These are phyloP conservation scores for Hystrix brachyura DNA, from an alignment of 2,113 vertebrate genomes.

Conservation along the genomic window DNA sequence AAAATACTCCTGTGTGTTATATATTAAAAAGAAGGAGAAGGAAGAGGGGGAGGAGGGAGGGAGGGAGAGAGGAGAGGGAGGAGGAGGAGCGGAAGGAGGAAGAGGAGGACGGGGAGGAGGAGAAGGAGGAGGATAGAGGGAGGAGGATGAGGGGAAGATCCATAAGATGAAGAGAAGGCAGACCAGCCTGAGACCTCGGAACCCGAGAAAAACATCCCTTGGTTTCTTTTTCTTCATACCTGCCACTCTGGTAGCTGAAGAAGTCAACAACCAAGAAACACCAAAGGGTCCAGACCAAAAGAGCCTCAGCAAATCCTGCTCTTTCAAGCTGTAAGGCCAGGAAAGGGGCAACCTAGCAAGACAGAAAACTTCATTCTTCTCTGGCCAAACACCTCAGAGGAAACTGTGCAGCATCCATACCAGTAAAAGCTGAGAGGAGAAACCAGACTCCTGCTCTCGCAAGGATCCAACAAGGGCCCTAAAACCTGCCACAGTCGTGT, in stretches of 20 bases:
- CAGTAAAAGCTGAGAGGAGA: background rate
- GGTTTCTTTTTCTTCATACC: background rate
- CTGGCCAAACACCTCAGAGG: background rate
- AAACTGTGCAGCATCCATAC: background rate
- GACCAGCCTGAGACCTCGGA: background rate
- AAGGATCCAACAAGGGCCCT: background rate
- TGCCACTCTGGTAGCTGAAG: background rate
- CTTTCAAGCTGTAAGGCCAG: background rate
- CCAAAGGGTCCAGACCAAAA: background rate
- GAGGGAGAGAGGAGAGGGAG: background rate
- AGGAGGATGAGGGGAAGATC: background rate
- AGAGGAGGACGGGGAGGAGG: background rate
- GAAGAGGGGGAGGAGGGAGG: background rate
- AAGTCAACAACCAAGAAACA: background rate
- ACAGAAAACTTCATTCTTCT: background rate
- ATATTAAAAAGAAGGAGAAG: background rate
- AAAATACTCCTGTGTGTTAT: background rate
- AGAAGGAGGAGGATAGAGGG: background rate
- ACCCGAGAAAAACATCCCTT: background rate
- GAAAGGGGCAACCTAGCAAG: background rate
- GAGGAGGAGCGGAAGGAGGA: background rate
- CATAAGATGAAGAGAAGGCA: background rate
- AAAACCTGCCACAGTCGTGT: background rate
- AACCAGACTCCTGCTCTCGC: background rate
- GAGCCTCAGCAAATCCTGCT: background rate